Percentiles rank a stretch among this genome's conserved stretches.
Evolutionary conservation across 2,113 vertebrate species (phyloP).

Genomic region (Acrocephalus arundinaceus): DNA sequence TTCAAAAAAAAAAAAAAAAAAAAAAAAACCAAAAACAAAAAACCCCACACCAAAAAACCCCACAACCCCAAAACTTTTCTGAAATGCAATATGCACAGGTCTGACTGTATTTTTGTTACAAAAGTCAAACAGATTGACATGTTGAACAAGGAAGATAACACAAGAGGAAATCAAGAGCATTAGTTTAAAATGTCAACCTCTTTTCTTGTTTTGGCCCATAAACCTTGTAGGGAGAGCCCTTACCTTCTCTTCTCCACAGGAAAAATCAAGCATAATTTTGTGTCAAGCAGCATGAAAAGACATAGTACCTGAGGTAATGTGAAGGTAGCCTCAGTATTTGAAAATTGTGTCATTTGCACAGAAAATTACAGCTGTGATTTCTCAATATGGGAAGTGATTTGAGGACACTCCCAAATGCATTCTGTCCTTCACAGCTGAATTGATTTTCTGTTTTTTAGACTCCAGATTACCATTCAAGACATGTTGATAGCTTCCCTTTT

Average conservation of each 20-base stretch:
- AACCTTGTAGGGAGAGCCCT: background rate
- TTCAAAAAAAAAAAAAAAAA: slow-evolving; percentile 30
- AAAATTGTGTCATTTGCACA: background rate
- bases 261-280: background rate
- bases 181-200: slow-evolving; percentile 9
- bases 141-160: slow-evolving; percentile 3
- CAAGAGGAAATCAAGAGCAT: background rate
- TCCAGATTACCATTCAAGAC: background rate
- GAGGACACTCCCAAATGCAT: background rate
- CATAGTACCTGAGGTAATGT: background rate
- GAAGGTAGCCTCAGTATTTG: background rate
- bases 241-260: background rate
- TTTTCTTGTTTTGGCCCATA: background rate
- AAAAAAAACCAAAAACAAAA: background rate
- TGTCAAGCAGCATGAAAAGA: background rate
- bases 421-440: background rate
- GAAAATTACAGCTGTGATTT: background rate
- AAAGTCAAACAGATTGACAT: slow-evolving; percentile 39
- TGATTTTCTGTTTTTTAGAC: background rate
- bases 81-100: slow-evolving; percentile 44
- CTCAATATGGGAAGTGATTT: background rate
- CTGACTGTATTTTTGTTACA: slow-evolving; percentile 49
- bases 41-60: background rate
- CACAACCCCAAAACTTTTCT: slow-evolving; percentile 1
- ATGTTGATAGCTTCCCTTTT: background rate